Percentiles rank a stretch among this genome's conserved stretches.
These are phyloP conservation scores for Cyclophora punctaria DNA, from an alignment of 2,888 invertebrate genomes.

Conservation along the genomic window DNA sequence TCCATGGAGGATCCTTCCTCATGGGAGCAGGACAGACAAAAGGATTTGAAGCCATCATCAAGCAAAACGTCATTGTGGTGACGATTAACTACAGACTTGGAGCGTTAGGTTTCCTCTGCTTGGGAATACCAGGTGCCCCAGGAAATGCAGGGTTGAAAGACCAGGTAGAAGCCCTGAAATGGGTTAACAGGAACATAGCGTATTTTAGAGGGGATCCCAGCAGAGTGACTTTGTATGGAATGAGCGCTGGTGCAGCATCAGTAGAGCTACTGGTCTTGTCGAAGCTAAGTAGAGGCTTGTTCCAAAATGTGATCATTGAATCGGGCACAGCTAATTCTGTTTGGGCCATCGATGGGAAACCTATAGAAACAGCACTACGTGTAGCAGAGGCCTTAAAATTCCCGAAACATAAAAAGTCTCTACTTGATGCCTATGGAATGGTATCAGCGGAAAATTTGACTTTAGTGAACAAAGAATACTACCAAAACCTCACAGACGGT, in stretches of 20 bases:
- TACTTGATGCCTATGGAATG: conserved; percentile 18
- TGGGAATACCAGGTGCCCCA: conserved; percentile 30
- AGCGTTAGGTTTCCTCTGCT: conserved; percentile 32
- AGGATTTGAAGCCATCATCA: conserved; percentile 28
- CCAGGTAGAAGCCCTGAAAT: conserved; percentile 32
- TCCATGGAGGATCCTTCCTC: conserved; percentile 34
- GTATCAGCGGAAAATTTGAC: conserved; percentile 21
- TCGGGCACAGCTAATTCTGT: conserved; percentile 25
- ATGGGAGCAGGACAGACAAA: conserved; percentile 28
- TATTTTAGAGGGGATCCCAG: conserved; percentile 32
- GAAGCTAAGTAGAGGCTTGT: conserved; percentile 26
- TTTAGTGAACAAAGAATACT: conserved; percentile 19
- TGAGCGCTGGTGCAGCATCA: conserved; percentile 38
- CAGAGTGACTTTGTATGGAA: conserved; percentile 38
- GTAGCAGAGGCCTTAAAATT: conserved; percentile 6
- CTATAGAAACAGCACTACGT: conserved; percentile 22
- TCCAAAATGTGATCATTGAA: conserved; percentile 31
- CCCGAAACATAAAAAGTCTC: not conserved
- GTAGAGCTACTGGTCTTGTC: conserved; percentile 32
- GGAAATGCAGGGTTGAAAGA: conserved; percentile 41
- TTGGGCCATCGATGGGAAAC: conserved; percentile 25
- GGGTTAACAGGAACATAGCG: conserved; percentile 30
- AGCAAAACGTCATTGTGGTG: conserved; percentile 31
- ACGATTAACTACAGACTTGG: conserved; percentile 38
- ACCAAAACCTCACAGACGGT: conserved; percentile 26